Conservation (phyloP, 2,113 vertebrate genomes). For the Xiphophorus hellerii region DNA sequence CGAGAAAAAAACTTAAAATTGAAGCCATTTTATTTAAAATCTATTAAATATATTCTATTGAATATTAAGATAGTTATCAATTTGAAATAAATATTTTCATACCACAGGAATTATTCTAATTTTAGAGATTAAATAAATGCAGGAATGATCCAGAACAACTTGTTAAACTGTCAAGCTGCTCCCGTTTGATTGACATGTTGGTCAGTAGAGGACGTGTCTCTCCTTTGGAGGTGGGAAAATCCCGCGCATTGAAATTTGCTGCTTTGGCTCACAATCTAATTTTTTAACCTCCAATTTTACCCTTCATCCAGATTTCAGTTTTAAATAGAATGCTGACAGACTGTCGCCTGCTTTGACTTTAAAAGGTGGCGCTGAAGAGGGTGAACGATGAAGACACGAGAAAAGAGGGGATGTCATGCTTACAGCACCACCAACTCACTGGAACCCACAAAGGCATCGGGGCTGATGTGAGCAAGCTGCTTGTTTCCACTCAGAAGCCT, state of each 20-base stretch:
- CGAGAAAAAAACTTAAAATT: too few relatives aligned
- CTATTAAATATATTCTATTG: too few relatives aligned
- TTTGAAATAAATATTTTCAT: too few relatives aligned
- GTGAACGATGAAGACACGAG: constrained; percentile 42
- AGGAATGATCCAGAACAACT: neutral
- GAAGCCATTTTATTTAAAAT: too few relatives aligned
- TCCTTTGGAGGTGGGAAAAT: neutral
- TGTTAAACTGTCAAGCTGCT: neutral
- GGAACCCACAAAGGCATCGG: constrained; percentile 89
- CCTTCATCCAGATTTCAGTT: neutral
- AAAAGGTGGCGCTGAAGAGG: constrained; percentile 25
- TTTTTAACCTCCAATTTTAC: neutral
- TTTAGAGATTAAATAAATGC: neutral
- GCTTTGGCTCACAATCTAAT: neutral
- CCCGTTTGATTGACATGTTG: neutral
- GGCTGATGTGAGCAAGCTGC: constrained; percentile 85
- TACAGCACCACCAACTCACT: constrained; percentile 89
- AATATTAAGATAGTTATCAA: too few relatives aligned
- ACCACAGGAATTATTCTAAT: neutral
- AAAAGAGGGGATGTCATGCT: constrained; percentile 79
- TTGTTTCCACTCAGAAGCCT: constrained; percentile 91
- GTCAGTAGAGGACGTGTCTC: neutral
- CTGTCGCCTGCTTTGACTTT: constrained; percentile 12
- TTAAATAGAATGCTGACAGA: neutral
- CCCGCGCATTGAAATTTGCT: neutral